Base-by-base conservation (phyloP, 2,113 vertebrate species). In the Ochotona princeps region DNA sequence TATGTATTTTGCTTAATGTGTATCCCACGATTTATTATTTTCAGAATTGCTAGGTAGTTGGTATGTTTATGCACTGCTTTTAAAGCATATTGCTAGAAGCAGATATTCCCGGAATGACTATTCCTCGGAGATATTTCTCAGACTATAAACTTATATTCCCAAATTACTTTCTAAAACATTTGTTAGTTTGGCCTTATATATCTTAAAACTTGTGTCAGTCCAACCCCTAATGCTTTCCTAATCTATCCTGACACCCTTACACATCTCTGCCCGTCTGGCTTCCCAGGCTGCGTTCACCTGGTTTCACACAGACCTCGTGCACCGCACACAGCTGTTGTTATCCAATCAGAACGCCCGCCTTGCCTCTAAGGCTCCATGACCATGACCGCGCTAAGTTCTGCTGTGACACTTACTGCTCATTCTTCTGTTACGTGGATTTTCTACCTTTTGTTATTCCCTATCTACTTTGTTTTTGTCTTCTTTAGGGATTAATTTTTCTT, bases 101-200 rank as follows among this genome's bases (percentile, higher is more conserved):
- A 80, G 38, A 1, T 60, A 28, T 38, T 70, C 60, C 14, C 28
- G 2, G 65, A 11, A 66, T 28, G 28, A 28, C 30, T 28, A 38
- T 85, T 81, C 35, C 47, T 38, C 65, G 26, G 32, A 44, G 38
- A 44, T 82, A 89, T 73, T 69, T 88, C 84, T 83, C 75, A 7
- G 25, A 60, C 26, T 44, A 87, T 4, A 79, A 67, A 83, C 61
- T 92, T 25, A 79, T 23, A 87, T 38, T 83, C 30, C 15, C 28
- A 26, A 89, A 57, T 32, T 88, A 38, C 61, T 90, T 96, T 87
- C 11, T 28, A 89, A 94, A 92, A 82, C 67, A 90, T 23, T 73
- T 72, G 83, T 44, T 63, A 73, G 69, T 76, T 88, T 87, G 70
- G 66, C 35, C 73, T 92, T 83, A 82, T 18, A 92, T 35, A 38